Conservation (phyloP, 2,888 invertebrate species). For the Oasisia sp. region DNA sequence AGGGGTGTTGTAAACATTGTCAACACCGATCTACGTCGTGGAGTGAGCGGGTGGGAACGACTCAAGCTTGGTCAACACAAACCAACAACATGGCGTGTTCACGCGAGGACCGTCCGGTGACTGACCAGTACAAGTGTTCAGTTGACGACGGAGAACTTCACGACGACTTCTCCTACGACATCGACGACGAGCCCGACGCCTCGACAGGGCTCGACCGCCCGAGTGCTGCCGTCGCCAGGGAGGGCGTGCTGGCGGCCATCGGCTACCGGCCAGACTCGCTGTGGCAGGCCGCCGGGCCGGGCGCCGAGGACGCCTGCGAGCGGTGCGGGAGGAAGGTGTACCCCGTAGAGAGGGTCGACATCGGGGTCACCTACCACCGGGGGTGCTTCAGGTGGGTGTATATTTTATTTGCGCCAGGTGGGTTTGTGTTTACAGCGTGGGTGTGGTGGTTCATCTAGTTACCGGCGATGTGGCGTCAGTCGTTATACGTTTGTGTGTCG, state of each 20-base stretch:
- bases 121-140: background rate
- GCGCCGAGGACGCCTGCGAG: background rate
- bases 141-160: background rate
- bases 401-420: background rate
- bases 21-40: background rate
- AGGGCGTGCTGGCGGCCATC: conserved; percentile 50
- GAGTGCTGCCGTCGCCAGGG: background rate
- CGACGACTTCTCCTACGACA: background rate
- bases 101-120: background rate
- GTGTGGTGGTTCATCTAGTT: background rate
- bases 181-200: background rate
- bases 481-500: too few relatives aligned
- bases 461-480: too few relatives aligned
- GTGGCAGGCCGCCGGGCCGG: conserved; percentile 54
- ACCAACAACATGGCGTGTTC: background rate
- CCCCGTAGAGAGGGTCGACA: conserved; percentile 47
- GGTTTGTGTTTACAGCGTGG: background rate
- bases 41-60: too few relatives aligned
- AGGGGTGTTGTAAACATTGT: background rate
- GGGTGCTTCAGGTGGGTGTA: conserved; percentile 56
- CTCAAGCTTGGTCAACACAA: background rate
- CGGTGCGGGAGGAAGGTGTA: conserved; percentile 41
- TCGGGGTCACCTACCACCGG: conserved; percentile 59
- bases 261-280: conserved; percentile 64
- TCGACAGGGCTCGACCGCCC: background rate